phyloP scores from a whole-genome alignment of 2,888 invertebrate species.

The Drosophila niveifrons region DNA sequence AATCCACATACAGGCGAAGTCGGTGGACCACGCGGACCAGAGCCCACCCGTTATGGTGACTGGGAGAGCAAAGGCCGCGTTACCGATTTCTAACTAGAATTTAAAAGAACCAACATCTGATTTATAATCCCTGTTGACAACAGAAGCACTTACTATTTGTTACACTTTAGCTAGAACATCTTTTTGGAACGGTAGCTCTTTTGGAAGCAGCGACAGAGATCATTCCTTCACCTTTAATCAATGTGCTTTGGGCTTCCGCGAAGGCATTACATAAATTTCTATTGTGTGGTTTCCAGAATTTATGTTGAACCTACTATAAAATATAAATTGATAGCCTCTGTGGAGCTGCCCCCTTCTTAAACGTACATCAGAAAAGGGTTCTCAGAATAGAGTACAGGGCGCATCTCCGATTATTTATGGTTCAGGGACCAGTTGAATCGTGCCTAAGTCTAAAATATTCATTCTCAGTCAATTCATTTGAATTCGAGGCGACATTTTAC shows the following conservation, averaged over 20 bases:
- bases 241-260: constrained; percentile 57
- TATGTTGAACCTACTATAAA: constrained; percentile 55
- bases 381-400: constrained; percentile 59
- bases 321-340: constrained; percentile 61
- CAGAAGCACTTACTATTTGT: constrained; percentile 72
- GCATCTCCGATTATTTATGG: constrained; percentile 72
- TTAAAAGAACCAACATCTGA: constrained; percentile 33
- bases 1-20: constrained; percentile 97
- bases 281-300: constrained; percentile 73
- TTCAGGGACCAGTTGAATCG: constrained; percentile 60
- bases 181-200: constrained; percentile 60
- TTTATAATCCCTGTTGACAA: constrained; percentile 63
- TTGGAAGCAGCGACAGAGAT: constrained; percentile 17
- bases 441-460: constrained; percentile 70
- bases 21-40: constrained; percentile 97
- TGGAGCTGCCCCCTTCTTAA: constrained; percentile 5
- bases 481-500: constrained; percentile 76
- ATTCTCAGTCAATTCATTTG: constrained; percentile 68
- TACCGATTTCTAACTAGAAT: constrained; percentile 91
- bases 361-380: constrained; percentile 62
- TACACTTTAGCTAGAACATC: constrained; percentile 35
- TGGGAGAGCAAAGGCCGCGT: constrained; percentile 99
- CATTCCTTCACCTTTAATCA: constrained; percentile 36
- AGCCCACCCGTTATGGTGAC: constrained; percentile 99
- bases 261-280: constrained; percentile 76